These are phyloP conservation scores for Phoxinus phoxinus DNA, from an alignment of 2,113 vertebrate species.

Conservation along the genomic window DNA sequence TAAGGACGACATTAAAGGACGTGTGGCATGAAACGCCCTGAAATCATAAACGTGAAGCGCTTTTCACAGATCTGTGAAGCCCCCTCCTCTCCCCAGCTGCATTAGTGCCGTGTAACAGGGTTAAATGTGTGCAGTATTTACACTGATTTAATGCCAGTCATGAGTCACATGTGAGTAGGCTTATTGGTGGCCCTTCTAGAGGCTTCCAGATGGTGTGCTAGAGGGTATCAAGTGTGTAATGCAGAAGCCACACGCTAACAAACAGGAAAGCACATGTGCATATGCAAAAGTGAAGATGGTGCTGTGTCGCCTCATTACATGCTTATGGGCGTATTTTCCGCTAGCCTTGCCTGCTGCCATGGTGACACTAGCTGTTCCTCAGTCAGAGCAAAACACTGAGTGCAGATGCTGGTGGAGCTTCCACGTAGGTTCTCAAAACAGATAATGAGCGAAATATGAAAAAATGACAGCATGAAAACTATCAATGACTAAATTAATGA, in stretches of 20 bases:
- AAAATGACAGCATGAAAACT: not conserved
- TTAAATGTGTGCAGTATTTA: constrained; percentile 60
- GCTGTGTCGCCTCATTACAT: constrained; percentile 55
- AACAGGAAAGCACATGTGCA: constrained; percentile 47
- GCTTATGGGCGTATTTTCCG: constrained; percentile 43
- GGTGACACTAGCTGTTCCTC: constrained; percentile 45
- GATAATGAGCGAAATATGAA: not conserved
- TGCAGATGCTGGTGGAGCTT: not conserved
- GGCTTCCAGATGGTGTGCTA: constrained; percentile 70
- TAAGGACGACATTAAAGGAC: constrained; percentile 49
- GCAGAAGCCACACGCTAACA: constrained; percentile 37
- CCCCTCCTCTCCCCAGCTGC: not conserved
- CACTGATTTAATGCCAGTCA: constrained; percentile 62
- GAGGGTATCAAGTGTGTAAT: constrained; percentile 57
- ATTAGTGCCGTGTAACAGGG: constrained; percentile 43
- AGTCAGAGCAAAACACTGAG: not conserved
- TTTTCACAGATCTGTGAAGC: constrained; percentile 9
- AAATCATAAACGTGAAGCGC: constrained; percentile 34
- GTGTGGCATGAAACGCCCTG: constrained; percentile 35
- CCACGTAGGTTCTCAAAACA: not conserved
- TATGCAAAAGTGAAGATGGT: constrained; percentile 47
- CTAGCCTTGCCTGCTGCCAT: constrained; percentile 44
- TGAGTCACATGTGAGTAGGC: constrained; percentile 59
- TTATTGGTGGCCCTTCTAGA: constrained; percentile 54
- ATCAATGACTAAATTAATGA: not conserved